Base-by-base conservation (phyloP, 2,888 invertebrate species). In the Busseola fusca region DNA sequence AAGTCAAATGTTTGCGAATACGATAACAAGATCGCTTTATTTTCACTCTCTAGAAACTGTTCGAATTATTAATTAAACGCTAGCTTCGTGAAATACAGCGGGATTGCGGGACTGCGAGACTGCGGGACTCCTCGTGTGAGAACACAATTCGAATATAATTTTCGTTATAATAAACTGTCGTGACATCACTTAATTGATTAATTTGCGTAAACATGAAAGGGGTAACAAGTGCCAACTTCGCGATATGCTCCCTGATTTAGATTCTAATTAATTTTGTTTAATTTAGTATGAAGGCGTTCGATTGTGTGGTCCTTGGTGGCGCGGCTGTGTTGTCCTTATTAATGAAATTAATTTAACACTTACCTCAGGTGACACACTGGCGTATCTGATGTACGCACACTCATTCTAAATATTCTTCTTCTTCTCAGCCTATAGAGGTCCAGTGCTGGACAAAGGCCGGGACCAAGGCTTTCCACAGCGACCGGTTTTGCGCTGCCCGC, bases 1-100 rank as follows among this genome's bases (percentile, higher is more conserved):
- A 79, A 86, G 84, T 88, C 87, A 87, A 91, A 87, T 89, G 89
- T 90, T 91, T 87, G 86, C 84, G 81, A 87, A 90, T 86, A 88
- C 86, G 90, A 91, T 91, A 91, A 89, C 90, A 87, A 86, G 89
- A 90, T 89, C 82, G 88, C 91, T 89, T 89, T 90, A 91, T 91
- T 91, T 89, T 82, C 82, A 80, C 73, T 79, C 74, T 74, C 64
- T 72, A 76, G 80, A 84, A 88, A 89, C 88, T 87, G 84, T 80
- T 84, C 83, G 81, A 87, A 86, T 88, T 89, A 90, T 88, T 91
- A 91, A 91, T 91, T 91, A 91, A 88, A 86, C 86, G 86, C 86
- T 84, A 82, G 85, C 87, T 86, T 80, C 76, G 82, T 88, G 81
- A 86, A 87, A 87, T 86, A 85, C 81, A 82, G 37, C 71, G 40